Conservation (phyloP, 2,888 invertebrate species). For the Lochmaea crataegi region DNA sequence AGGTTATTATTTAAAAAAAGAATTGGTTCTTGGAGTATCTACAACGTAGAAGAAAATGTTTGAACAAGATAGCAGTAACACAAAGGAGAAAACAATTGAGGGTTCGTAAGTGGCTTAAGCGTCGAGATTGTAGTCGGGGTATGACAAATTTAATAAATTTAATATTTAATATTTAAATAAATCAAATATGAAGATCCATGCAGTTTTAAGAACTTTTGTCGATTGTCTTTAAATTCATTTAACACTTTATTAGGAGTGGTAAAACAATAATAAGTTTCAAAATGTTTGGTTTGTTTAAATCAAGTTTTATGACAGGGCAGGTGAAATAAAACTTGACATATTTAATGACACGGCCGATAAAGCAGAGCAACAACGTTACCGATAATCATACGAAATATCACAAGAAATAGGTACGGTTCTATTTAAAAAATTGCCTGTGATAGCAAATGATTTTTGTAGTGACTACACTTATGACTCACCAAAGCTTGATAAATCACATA, state of each 20-base stretch:
- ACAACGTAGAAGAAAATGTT: neutral
- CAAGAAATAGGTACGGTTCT: neutral
- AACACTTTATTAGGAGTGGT: conserved; percentile 7
- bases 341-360: too few species aligned
- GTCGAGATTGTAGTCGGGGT: too few species aligned
- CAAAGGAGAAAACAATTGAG: too few species aligned
- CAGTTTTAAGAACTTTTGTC: too few species aligned
- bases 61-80: too few species aligned
- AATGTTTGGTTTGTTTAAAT: too few species aligned
- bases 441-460: neutral
- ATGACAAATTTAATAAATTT: conserved; percentile 28
- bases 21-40: neutral
- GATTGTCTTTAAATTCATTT: conserved; percentile 37
- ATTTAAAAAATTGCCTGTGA: neutral
- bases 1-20: neutral
- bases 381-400: neutral
- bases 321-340: neutral
- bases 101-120: too few species aligned
- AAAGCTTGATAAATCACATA: too few species aligned
- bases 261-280: conserved; percentile 22
- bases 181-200: too few species aligned
- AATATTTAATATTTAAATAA: too few species aligned
- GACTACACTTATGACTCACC: too few species aligned
- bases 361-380: neutral
- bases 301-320: neutral